Percentiles rank a stretch among this genome's conserved stretches.
phyloP scores from a whole-genome alignment of 2,113 vertebrate species.

The Tetrax tetrax region DNA sequence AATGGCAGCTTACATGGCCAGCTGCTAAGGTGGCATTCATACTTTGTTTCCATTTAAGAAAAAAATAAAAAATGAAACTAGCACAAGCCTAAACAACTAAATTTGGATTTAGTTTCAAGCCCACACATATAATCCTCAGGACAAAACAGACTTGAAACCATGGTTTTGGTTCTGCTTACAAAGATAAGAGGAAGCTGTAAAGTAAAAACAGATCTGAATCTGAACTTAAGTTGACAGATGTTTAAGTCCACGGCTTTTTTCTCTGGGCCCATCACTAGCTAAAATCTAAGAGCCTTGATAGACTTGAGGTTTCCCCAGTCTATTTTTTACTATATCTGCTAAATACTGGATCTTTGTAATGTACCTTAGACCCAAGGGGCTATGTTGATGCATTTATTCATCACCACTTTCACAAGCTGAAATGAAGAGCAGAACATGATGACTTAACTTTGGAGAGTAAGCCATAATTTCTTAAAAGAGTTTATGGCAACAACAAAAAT shows the following conservation, averaged over 20 bases:
- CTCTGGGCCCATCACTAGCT: neutral
- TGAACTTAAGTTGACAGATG: conserved; percentile 13
- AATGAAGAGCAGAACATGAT: neutral
- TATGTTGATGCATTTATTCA: neutral
- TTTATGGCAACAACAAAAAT: neutral
- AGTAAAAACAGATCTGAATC: conserved; percentile 26
- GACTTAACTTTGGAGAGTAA: conserved; percentile 2
- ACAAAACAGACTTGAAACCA: conserved; percentile 19
- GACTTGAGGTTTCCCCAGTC: neutral
- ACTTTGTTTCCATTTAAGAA: neutral
- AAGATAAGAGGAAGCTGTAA: conserved; percentile 33
- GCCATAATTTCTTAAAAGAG: neutral
- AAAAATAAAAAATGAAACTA: neutral
- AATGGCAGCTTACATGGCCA: neutral
- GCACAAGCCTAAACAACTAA: neutral
- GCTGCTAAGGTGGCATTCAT: neutral
- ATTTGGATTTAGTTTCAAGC: conserved; percentile 5
- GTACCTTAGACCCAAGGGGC: neutral
- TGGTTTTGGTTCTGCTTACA: conserved; percentile 42
- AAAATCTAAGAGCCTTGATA: neutral
- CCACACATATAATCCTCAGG: neutral
- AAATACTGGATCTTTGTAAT: neutral
- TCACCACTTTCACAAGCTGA: neutral
- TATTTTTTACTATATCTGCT: neutral
- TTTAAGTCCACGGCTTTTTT: neutral